Evolutionary conservation across 2,113 vertebrate genomes (phyloP).

Genomic region (Myiozetetes cayanensis): DNA sequence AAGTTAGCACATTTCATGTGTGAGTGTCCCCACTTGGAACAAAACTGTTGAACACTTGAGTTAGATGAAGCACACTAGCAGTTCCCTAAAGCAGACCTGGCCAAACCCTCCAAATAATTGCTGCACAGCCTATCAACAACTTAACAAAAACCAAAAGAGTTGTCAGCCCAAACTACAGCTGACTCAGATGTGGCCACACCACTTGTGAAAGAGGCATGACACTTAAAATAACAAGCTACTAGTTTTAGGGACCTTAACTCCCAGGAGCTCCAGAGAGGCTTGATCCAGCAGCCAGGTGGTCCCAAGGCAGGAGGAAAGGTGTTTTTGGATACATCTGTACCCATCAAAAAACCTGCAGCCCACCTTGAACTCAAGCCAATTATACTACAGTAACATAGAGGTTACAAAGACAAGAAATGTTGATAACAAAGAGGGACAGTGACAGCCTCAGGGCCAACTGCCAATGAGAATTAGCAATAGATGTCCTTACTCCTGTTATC

Average conservation of each 20-base stretch:
- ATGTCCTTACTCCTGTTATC: not conserved
- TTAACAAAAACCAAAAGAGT: not conserved
- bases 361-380: not conserved
- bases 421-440: not conserved
- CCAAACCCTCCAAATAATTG: not conserved
- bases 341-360: not conserved
- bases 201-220: not conserved
- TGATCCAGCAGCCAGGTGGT: not conserved
- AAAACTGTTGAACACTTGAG: accelerated
- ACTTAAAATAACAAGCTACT: not conserved
- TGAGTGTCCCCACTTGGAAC: not conserved
- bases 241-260: not conserved
- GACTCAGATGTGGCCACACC: not conserved
- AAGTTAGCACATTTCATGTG: not conserved
- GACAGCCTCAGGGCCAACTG: not conserved
- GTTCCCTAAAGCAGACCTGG: not conserved
- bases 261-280: not conserved
- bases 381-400: not conserved
- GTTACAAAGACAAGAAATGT: constrained; percentile 7
- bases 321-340: not conserved
- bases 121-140: not conserved
- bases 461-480: not conserved
- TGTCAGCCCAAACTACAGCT: not conserved
- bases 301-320: not conserved
- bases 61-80: accelerated